A percentile compares a stretch with the other conserved stretches of the same genome.
Evolutionary conservation across 2,888 invertebrate genomes (phyloP).

Genomic region (Maniola hyperantus): DNA sequence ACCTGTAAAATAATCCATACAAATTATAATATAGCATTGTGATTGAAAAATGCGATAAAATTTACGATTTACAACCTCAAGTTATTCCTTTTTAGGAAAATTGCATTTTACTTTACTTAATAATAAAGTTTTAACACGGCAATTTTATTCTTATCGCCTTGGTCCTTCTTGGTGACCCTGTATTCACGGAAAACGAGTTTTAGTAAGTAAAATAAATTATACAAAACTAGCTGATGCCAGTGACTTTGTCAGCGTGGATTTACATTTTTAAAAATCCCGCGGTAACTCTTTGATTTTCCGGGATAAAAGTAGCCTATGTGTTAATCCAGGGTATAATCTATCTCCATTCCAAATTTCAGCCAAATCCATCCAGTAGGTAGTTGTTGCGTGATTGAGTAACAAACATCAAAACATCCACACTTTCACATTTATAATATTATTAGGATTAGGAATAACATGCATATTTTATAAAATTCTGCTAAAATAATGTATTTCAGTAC

Average conservation of each 20-base stretch:
- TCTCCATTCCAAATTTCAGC: too few species aligned
- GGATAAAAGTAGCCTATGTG: too few species aligned
- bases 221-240: too few species aligned
- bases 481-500: neutral
- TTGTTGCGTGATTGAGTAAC: too few species aligned
- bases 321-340: too few species aligned
- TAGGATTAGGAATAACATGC: too few species aligned
- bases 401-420: too few species aligned
- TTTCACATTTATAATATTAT: too few species aligned
- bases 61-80: neutral
- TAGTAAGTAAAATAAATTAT: conserved; percentile 1
- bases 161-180: conserved; percentile 55
- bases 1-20: neutral
- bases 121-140: neutral
- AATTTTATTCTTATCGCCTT: conserved; percentile 37
- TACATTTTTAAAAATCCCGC: too few species aligned
- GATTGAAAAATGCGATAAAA: neutral
- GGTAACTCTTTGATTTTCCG: too few species aligned
- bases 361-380: too few species aligned
- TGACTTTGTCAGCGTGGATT: too few species aligned
- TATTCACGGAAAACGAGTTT: conserved; percentile 60
- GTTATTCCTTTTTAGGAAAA: neutral
- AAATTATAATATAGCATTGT: neutral
- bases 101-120: neutral
- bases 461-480: neutral